Base-by-base conservation (phyloP, 2,888 invertebrate species). In the Sphaeridia pumilis region DNA sequence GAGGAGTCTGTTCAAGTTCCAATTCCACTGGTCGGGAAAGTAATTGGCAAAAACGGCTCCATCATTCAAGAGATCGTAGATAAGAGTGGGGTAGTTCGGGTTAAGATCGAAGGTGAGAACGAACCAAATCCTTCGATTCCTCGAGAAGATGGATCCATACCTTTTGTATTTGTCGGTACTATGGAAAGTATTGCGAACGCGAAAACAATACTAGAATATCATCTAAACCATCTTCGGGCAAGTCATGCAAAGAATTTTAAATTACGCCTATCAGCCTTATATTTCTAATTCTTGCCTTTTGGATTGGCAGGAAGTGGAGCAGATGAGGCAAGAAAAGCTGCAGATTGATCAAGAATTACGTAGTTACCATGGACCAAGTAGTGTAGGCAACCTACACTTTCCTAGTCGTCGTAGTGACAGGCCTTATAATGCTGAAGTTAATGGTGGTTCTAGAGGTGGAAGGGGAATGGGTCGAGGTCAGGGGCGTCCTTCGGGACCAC, bases 31-130 rank as follows among this genome's bases (percentile, higher is more conserved):
- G 95, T 98, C 60, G 94, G 95, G 66, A 93, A 93, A 78, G 92
- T 95, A 64, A 93, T 93, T 74, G 97, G 97, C 64, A 95, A 94
- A 75, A 93, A 87, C 74, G 97, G 97, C 36, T 82, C 92, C 70
- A 92, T 94, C 70, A 98, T 98, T 67, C 93, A 94, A 75, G 97
- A 98, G 78, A 98, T 98, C 73, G 97, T 98, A 55, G 98, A 98
- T 76, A 97, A 97, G 77, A 93, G 94, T 73, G 95, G 95, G 65
- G 97, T 98, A 65, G 93, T 89, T 75, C 79, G 87, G 69, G 88
- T 90, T 61, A 88, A 95, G 78, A 97, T 98, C 72, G 97, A 97
- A 76, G 97, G 95, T 59, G 94, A 95, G 76, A 93, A 92, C 73
- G 94, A 95, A 75, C 89, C 89, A 64, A 82, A 85, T 73, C 87